Evolutionary conservation across 2,888 invertebrate species (phyloP), one percentile per base, ranked within the genome.

Genomic region (Cryptophagus acutangulus): DNA sequence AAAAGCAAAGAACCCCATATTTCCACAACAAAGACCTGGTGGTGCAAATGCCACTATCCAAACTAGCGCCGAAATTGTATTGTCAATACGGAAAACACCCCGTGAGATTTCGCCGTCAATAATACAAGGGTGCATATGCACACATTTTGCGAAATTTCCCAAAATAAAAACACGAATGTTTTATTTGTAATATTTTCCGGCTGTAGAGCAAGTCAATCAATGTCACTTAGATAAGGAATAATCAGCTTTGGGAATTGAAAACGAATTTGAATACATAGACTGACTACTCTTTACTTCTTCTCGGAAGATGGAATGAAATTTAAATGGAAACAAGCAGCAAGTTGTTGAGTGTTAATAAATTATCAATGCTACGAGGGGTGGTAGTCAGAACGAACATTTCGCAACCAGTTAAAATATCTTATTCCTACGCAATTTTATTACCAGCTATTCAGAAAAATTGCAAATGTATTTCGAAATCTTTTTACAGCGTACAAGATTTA

Each of bases 171-270:
- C 14, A 31, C 4, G n/a, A 31, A 31, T 26, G 10, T 8, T 3
- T n/a, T 26, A 26, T 26, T 26, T 26, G 26, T 4, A n/a, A 26
- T 26, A 26, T 26, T 6, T 26, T 3, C 26, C 9, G 3, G 10
- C 3, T 6, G 26, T 3, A 8, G 12, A 31, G 16, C 31, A 13
- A 49, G 54, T 59, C 55, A 52, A 59, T 61, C 59, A 62, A 52
- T 51, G 59, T 57, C 56, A 54, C 45, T 54, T 55, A 55, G 53
- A 54, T 52, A 51, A 46, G 43, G 53, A 59, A 55, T 59, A 58
- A 59, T 59, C 58, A 57, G 57, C 57, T 45, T 15, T 46, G 56
- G 60, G 58, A 54, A 58, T 58, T 51, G 49, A 46, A 42, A 41
- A 41, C 40, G 53, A 51, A 57, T 57, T 52, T 52, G 55, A 55